Conservation (phyloP, 2,113 vertebrate species). For the Amazona vittata region DNA sequence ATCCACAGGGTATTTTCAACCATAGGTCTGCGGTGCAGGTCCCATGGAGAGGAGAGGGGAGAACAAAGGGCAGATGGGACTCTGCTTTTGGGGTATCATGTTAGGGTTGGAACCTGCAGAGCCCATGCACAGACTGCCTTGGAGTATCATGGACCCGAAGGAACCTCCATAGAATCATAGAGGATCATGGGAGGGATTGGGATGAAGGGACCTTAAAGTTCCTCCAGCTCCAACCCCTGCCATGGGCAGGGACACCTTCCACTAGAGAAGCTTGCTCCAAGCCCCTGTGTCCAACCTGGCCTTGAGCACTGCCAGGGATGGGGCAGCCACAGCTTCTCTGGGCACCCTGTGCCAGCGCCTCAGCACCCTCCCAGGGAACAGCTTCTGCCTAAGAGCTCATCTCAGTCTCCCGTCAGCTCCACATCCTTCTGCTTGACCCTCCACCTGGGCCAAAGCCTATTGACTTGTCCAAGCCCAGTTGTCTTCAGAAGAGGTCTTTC, state of each 20-base stretch:
- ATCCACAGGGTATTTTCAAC: background rate
- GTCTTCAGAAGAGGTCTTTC: background rate
- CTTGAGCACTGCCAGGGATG: too few relatives aligned
- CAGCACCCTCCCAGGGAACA: too few relatives aligned
- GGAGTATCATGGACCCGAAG: background rate
- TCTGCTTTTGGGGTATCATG: background rate
- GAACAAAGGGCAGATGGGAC: background rate
- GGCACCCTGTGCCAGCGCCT: too few relatives aligned
- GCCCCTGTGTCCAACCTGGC: too few relatives aligned
- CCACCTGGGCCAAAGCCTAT: background rate
- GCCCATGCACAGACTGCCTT: background rate
- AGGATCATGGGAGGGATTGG: background rate
- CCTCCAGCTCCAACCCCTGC: too few relatives aligned
- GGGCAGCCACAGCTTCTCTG: too few relatives aligned
- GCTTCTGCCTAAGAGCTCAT: too few relatives aligned
- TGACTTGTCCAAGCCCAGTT: background rate
- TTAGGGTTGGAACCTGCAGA: background rate
- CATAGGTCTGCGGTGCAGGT: background rate
- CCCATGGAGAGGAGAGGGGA: background rate
- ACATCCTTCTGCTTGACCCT: background rate
- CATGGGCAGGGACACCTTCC: too few relatives aligned
- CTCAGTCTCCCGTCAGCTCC: too few relatives aligned
- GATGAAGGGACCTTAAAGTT: background rate
- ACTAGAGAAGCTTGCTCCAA: too few relatives aligned
- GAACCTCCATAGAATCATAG: background rate